Evolutionary conservation across 2,113 vertebrate species (phyloP), one percentile per base, ranked within the genome.

Genomic region (Galeopterus variegatus): DNA sequence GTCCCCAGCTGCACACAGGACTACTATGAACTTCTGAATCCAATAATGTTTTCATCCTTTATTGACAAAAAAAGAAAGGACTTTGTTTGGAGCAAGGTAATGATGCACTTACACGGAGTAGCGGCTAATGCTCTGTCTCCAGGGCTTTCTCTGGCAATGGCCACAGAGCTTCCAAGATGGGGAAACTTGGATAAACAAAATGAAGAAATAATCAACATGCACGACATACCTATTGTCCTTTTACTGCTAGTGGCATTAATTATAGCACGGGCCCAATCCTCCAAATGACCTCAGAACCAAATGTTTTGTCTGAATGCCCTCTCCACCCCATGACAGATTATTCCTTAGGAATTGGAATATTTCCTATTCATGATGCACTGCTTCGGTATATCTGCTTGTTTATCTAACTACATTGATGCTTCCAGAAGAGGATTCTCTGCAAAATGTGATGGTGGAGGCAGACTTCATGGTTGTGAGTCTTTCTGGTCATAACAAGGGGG

Each of bases 21-120:
- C 98, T 97, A 93, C 98, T 98, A 96, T n/a, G 98, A 99, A 98
- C 98, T 98, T 98, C 98, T 97, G 98, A 99, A 99, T 99, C 99
- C 99, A 98, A 99, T 99, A 99, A 99, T 98, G 98, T 99, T 99
- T 99, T 99, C 99, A 99, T 98, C 98, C 97, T 99, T 98, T 99
- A 99, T 98, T 99, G 99, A 99, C 98, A 98, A 98, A 98, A 98
- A 97, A 92, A 92, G n/a, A 3, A 45, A 76, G 96, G 98, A 98
- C 98, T 98, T 98, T 99, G 98, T 99, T 99, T 98, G 98, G 98
- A 97, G 98, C 88, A 97, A 98, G 98, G 98, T 98, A 99, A 99
- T 98, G 98, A 99, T 98, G 99, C 98, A 96, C 98, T 97, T 98
- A 97, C 9, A 98, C 97, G 97, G 97, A 99, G 98, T 97, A 96